These are phyloP conservation scores for Cydia strobilella DNA, from an alignment of 1,140 invertebrate genomes.

Conservation along the genomic window DNA sequence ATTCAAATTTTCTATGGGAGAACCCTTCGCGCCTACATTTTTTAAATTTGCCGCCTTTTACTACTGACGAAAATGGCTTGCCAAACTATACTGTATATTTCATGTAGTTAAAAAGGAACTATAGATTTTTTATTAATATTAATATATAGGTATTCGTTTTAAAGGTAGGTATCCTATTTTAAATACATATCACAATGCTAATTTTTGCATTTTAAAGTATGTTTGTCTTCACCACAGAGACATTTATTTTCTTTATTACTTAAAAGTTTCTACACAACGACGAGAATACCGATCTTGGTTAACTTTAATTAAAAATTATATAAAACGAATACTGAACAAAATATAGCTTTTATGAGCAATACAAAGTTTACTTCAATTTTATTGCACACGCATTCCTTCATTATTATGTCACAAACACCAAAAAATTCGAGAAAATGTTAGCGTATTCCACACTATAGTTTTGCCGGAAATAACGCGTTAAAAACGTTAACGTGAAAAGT, in stretches of 20 bases:
- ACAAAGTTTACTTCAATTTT: background rate
- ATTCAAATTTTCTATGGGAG: too few species aligned
- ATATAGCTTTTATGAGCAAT: slow-evolving; percentile 25
- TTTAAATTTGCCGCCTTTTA: too few species aligned
- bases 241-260: background rate
- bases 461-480: too few species aligned
- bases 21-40: too few species aligned
- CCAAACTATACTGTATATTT: too few species aligned
- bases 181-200: background rate
- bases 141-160: background rate
- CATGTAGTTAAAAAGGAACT: too few species aligned
- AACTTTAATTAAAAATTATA: slow-evolving; percentile 6
- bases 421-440: slow-evolving; percentile 9
- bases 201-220: background rate
- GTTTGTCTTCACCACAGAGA: background rate
- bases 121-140: background rate
- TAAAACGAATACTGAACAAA: slow-evolving; percentile 27
- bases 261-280: background rate
- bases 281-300: background rate
- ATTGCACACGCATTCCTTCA: slow-evolving; percentile 2
- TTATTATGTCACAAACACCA: slow-evolving; percentile 31
- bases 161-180: background rate
- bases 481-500: background rate
- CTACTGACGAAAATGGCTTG: too few species aligned
- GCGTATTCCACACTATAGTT: background rate